phyloP scores from a whole-genome alignment of 2,797 vertebrate species.

The Steatocranus sp. region DNA sequence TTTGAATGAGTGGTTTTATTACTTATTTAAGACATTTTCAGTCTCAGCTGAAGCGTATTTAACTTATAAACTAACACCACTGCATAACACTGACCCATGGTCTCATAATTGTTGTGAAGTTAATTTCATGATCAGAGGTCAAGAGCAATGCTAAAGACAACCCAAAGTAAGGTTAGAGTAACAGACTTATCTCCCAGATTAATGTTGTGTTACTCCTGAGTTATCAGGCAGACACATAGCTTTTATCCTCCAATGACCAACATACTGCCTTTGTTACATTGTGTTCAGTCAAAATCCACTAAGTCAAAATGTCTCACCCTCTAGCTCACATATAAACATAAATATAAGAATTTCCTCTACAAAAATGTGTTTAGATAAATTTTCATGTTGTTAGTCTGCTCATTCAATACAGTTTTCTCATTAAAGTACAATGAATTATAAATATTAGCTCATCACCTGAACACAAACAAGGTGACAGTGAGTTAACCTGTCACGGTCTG shows the following conservation, averaged over 20 bases:
- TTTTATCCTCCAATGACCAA: rapidly evolving
- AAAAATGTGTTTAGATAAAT: background rate
- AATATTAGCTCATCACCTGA: background rate
- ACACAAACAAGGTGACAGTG: no score
- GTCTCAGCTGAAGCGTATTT: background rate
- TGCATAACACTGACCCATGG: background rate
- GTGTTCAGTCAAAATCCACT: background rate
- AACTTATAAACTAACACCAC: rapidly evolving
- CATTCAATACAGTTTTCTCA: background rate
- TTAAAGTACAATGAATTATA: background rate
- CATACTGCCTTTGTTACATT: background rate
- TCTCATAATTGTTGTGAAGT: background rate
- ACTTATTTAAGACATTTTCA: rapidly evolving
- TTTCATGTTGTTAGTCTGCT: rapidly evolving
- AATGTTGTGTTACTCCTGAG: background rate
- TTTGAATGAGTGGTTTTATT: background rate
- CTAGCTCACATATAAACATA: background rate
- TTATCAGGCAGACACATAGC: rapidly evolving
- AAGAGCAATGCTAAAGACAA: background rate
- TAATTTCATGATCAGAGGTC: rapidly evolving
- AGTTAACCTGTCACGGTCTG: no score
- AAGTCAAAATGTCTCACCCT: rapidly evolving
- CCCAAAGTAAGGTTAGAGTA: background rate
- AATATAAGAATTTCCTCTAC: background rate
- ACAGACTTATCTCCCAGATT: background rate